phyloP scores from a whole-genome alignment of 2,888 invertebrate species.

The Cataglyphis rosenhaueri region DNA sequence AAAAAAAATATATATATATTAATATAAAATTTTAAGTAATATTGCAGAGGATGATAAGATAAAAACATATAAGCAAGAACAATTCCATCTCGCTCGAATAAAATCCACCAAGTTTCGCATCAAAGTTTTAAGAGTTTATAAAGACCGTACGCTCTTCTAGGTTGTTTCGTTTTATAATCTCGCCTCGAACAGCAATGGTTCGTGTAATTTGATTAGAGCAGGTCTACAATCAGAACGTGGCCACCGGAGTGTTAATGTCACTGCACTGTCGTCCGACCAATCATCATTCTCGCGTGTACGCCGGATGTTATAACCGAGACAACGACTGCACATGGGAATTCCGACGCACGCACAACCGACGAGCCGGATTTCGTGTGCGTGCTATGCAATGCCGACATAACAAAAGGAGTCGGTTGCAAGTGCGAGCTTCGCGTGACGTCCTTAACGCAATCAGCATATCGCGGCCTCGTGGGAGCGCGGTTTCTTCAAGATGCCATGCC shows the following conservation, averaged over 20 bases:
- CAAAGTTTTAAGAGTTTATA: conserved; percentile 30
- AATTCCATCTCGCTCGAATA: conserved; percentile 6
- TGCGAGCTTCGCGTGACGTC: conserved; percentile 46
- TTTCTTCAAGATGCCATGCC: conserved; percentile 43
- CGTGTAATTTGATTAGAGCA: conserved; percentile 31
- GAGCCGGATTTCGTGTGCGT: conserved; percentile 29
- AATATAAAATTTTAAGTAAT: neutral
- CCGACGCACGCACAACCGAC: conserved; percentile 26
- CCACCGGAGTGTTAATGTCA: conserved; percentile 33
- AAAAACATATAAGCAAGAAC: neutral
- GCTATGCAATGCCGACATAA: conserved; percentile 41
- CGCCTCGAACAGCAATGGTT: conserved; percentile 24
- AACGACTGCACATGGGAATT: conserved; percentile 43
- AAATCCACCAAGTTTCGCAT: conserved; percentile 31
- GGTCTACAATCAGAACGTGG: conserved; percentile 28
- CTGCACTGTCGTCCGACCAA: conserved; percentile 25
- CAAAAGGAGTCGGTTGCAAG: conserved; percentile 48
- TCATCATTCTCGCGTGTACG: conserved; percentile 31
- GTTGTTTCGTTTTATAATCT: conserved; percentile 40
- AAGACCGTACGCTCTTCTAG: conserved; percentile 6
- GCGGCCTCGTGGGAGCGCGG: conserved; percentile 45
- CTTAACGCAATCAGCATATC: conserved; percentile 53
- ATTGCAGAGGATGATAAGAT: neutral
- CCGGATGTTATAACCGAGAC: conserved; percentile 50
- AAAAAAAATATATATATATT: neutral